A percentile compares a stretch with the other conserved stretches of the same genome.
These are phyloP conservation scores for Drosophila eugracilis DNA, from an alignment of 1,140 invertebrate genomes.

Conservation along the genomic window DNA sequence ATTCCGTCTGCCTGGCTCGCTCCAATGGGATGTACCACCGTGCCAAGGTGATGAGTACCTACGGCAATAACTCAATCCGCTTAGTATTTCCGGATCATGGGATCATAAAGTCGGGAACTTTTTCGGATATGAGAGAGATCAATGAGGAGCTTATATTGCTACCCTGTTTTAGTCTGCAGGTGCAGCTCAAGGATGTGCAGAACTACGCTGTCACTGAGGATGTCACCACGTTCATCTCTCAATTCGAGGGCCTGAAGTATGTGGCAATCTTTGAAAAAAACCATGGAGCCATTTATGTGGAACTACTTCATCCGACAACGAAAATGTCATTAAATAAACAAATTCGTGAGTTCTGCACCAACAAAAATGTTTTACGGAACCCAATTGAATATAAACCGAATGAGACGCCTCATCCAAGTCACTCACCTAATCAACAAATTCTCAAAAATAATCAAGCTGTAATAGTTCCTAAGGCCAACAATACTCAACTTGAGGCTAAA, in stretches of 20 bases:
- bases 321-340: constrained; percentile 36
- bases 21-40: constrained; percentile 36
- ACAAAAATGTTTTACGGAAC: constrained; percentile 3
- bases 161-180: constrained; percentile 27
- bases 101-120: background rate
- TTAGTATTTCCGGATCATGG: constrained; percentile 64
- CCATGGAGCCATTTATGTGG: constrained; percentile 14
- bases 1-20: constrained; percentile 27
- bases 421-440: too few species aligned
- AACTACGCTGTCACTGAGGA: constrained; percentile 21
- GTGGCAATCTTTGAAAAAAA: background rate
- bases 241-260: constrained; percentile 40
- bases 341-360: constrained; percentile 26
- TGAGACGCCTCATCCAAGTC: background rate
- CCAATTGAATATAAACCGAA: background rate
- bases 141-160: constrained; percentile 41
- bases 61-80: background rate
- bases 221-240: constrained; percentile 6
- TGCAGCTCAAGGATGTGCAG: constrained; percentile 50
- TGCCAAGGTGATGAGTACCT: constrained; percentile 25
- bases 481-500: background rate
- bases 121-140: constrained; percentile 42
- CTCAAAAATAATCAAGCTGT: background rate
- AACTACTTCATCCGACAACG: constrained; percentile 29
- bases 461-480: background rate